Percentiles rank a stretch among this genome's conserved stretches.
Conservation (phyloP, 2,888 invertebrate genomes). For the Alentia gelatinosa region DNA sequence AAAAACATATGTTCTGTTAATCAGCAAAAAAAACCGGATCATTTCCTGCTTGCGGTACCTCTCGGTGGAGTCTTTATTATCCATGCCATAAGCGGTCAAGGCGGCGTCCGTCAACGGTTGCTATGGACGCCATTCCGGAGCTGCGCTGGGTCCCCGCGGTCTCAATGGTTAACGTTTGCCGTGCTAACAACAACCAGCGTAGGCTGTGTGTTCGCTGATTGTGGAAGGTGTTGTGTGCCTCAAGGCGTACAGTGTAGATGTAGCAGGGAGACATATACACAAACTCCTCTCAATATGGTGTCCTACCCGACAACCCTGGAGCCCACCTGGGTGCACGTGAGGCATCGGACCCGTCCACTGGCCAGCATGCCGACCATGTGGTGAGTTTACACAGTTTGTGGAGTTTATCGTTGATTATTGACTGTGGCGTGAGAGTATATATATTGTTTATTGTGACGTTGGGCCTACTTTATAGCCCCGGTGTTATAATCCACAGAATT, state of each 20-base stretch:
- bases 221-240: background rate
- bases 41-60: no score
- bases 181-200: background rate
- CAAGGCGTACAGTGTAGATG: no score
- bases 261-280: background rate
- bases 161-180: background rate
- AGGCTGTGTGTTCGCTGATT: background rate
- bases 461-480: no score
- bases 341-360: constrained; percentile 63
- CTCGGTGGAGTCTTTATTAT: no score
- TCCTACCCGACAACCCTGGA: constrained; percentile 58
- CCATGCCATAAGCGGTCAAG: background rate
- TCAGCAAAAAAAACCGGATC: no score
- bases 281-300: constrained; percentile 33
- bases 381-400: constrained; percentile 57
- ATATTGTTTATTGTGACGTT: no score
- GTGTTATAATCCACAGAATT: no score
- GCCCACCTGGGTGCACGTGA: constrained; percentile 57
- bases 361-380: constrained; percentile 67
- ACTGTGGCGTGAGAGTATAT: no score
- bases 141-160: background rate
- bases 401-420: background rate
- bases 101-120: background rate
- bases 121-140: background rate
- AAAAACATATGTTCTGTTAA: no score